These are phyloP conservation scores for Athene noctua DNA, from an alignment of 2,113 vertebrate species.

Conservation along the genomic window DNA sequence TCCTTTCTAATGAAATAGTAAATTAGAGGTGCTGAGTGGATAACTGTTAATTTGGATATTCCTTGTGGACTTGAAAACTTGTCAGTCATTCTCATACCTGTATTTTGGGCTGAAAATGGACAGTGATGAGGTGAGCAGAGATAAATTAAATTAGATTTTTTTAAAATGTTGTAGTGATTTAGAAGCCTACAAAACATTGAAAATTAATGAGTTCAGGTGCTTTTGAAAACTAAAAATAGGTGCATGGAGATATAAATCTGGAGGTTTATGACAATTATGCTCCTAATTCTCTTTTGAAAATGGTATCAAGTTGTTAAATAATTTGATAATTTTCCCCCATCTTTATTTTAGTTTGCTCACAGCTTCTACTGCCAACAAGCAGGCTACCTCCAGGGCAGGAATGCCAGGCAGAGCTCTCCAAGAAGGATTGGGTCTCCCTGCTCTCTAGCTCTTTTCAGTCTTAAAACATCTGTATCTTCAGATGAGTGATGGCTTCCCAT, in stretches of 20 bases:
- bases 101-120: not conserved
- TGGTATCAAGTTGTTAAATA: not conserved
- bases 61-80: not conserved
- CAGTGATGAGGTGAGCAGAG: not conserved
- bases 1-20: constrained; percentile 6
- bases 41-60: not conserved
- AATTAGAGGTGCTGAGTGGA: not conserved
- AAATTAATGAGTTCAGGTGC: not conserved
- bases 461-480: not conserved
- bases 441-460: not conserved
- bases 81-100: not conserved
- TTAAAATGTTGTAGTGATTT: not conserved
- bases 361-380: not conserved
- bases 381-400: not conserved
- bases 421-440: not conserved
- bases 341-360: not conserved
- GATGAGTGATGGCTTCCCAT: not conserved
- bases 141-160: not conserved
- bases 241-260: not conserved
- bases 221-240: not conserved
- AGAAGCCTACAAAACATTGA: not conserved
- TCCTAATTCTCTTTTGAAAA: not conserved
- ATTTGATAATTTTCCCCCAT: not conserved
- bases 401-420: not conserved
- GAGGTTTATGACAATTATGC: not conserved